Evolutionary conservation across 2,113 vertebrate genomes (phyloP), one percentile per base, ranked within the genome.

Genomic region (Gymnarchus niloticus): DNA sequence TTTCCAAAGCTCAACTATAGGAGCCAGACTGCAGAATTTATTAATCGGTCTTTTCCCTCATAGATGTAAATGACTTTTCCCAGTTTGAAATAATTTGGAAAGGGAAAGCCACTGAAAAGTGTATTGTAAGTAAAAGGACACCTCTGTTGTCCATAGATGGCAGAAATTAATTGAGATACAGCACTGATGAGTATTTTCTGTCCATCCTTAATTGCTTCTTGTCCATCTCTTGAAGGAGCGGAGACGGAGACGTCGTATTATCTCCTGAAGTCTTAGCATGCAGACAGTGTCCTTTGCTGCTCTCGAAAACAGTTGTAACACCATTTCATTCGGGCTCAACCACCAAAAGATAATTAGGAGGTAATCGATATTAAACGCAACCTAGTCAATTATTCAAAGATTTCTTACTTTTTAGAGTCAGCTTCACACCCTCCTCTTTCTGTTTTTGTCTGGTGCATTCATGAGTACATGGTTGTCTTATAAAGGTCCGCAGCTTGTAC

Each of bases 91-190:
- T 19, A 25, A 82, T 54, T 19, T n/a, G 51, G 49, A 51, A 54
- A 17, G 12, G 17, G 37, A 12, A 33, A 49, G 51, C n/a, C 28
- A 33, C 10, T 54, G 51, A 82, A n/a, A 33, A 28, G 6, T 51
- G 48, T 37, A 54, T 82, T 54, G 49, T 56, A 82, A 54, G 14
- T 54, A 82, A 56, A 54, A 51, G 80, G 49, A 82, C 80, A 8
- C 51, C 28, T 82, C 80, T 82, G 37, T 82, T 82, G 80, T 82
- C 51, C 80, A 54, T 41, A 54, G 56, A 82, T 82, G 80, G 80
- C 51, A 82, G 51, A 21, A 82, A 82, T 56, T 56, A 82, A 82
- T 82, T 82, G 80, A 52, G 51, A 49, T 12, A 25, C 80, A 82
- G 25, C 48, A 7, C 21, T 82, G 48, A 82, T 82, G 17, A 82